Conservation (phyloP, 2,797 vertebrate genomes). For the Diplodus sargus region DNA sequence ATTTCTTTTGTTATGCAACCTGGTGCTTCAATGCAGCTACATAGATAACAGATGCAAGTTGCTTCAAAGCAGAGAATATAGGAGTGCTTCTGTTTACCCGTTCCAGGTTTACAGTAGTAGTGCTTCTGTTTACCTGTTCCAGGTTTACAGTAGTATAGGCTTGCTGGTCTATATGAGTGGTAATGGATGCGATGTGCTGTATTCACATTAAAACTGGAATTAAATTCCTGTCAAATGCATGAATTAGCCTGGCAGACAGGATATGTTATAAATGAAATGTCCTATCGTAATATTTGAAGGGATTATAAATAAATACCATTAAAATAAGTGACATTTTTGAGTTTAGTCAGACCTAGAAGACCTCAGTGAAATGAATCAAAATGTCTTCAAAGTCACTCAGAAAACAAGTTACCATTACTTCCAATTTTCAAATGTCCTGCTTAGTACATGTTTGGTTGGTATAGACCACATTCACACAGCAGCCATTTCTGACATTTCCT, state of each 20-base stretch:
- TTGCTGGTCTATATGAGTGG: background rate
- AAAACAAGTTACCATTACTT: no score
- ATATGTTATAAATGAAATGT: background rate
- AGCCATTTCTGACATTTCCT: no score
- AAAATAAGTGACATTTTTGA: background rate
- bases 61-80: conserved; percentile 10
- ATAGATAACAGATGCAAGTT: background rate
- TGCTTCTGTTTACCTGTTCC: no score
- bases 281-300: background rate
- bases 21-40: conserved; percentile 1
- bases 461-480: no score
- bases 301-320: background rate
- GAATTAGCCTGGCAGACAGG: background rate
- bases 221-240: background rate
- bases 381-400: background rate
- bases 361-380: background rate
- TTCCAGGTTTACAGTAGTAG: background rate
- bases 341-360: background rate
- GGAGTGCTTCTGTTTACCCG: background rate
- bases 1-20: conserved; percentile 16
- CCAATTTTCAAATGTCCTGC: background rate
- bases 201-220: conserved; percentile 6
- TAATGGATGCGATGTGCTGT: background rate
- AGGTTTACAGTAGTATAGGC: no score
- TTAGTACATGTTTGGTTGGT: no score